These are phyloP conservation scores for Pocillopora grandis DNA, from an alignment of 92 coral and sea anemone genomes.

Conservation along the genomic window DNA sequence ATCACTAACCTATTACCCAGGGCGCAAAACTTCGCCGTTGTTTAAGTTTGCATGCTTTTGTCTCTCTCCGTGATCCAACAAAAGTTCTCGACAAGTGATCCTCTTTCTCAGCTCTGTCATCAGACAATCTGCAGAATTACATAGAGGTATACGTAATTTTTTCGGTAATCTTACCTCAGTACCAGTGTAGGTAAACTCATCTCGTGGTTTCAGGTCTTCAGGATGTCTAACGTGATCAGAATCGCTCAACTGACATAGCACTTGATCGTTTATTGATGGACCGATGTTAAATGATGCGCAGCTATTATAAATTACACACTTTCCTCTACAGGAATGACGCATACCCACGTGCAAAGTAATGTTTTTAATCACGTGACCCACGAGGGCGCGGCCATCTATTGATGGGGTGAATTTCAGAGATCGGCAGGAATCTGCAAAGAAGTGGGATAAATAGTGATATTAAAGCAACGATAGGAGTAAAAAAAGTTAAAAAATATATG, in stretches of 20 bases:
- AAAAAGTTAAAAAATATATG: no score
- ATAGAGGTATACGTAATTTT: no score
- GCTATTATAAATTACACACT: neutral
- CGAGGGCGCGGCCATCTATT: neutral
- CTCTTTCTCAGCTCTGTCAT: no score
- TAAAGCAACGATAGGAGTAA: neutral
- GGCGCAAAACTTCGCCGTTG: no score
- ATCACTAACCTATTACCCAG: no score
- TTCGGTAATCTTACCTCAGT: neutral
- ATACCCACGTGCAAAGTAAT: neutral
- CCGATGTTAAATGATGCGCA: conserved; percentile 14
- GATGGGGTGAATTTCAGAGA: neutral
- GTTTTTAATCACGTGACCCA: neutral
- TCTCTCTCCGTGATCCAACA: no score
- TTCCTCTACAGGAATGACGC: neutral
- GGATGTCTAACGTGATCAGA: conserved; percentile 10
- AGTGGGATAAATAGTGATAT: neutral
- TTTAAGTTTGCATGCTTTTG: no score
- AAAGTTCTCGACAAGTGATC: no score
- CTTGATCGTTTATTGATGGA: conserved; percentile 7
- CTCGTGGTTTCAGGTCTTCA: conserved; percentile 3
- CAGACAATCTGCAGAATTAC: no score
- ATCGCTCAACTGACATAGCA: conserved; percentile 2
- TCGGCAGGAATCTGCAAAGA: neutral
- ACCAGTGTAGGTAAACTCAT: conserved; percentile 1